Percentiles rank a stretch among this genome's conserved stretches.
phyloP scores from a whole-genome alignment of 2,797 vertebrate genomes.

The Hirundo rustica region DNA sequence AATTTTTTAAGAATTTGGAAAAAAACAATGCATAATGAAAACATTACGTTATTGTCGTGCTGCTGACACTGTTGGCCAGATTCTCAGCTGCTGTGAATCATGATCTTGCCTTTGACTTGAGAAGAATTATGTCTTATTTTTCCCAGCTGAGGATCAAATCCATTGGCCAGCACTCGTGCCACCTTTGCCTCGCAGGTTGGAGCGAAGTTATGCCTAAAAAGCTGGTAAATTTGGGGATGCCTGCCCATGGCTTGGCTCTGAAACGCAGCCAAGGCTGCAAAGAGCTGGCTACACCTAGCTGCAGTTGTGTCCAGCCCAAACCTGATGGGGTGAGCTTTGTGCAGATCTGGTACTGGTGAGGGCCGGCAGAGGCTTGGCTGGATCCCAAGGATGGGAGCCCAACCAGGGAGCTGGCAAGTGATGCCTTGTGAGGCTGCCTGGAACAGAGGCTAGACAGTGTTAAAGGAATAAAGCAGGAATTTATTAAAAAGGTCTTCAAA shows the following conservation, averaged over 20 bases:
- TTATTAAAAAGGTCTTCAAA: neutral
- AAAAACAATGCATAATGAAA: conserved; percentile 68
- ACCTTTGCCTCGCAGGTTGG: neutral
- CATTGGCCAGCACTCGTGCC: accelerated
- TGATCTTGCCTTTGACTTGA: conserved; percentile 23
- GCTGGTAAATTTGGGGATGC: neutral
- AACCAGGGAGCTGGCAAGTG: neutral
- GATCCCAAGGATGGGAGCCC: neutral
- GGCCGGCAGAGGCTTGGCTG: neutral
- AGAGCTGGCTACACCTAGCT: neutral
- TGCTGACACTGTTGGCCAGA: conserved; percentile 60
- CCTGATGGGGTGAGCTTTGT: neutral
- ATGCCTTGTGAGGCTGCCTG: neutral
- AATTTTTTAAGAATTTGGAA: conserved; percentile 69
- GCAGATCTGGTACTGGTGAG: neutral
- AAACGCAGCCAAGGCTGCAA: neutral
- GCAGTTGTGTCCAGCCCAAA: neutral
- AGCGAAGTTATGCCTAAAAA: neutral
- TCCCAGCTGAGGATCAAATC: conserved; percentile 54
- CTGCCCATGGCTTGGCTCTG: neutral
- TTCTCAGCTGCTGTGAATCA: conserved; percentile 65
- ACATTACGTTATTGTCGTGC: conserved; percentile 65
- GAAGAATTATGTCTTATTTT: conserved; percentile 44
- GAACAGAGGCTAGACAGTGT: neutral
- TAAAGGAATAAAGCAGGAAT: neutral